These are phyloP conservation scores for Hemitrygon akajei DNA, from an alignment of 2,797 vertebrate species.

Conservation along the genomic window DNA sequence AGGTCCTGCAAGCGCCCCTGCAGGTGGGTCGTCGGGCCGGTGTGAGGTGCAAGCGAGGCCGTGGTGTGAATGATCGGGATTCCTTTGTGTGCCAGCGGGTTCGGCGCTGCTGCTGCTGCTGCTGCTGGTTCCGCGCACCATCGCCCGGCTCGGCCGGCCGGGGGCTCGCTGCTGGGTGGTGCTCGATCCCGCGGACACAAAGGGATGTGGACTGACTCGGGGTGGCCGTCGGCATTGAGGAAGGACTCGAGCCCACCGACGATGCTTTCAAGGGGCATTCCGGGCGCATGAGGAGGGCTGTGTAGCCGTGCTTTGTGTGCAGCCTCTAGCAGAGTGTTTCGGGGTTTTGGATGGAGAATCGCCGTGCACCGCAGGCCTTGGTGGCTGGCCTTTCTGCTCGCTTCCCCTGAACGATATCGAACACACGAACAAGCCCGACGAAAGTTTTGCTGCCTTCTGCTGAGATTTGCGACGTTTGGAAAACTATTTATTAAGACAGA, in stretches of 20 bases:
- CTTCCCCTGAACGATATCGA: neutral
- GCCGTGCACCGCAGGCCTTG: neutral
- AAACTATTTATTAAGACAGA: no score
- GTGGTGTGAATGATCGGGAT: neutral
- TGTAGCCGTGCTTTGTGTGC: neutral
- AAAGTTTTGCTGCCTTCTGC: neutral
- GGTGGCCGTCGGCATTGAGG: neutral
- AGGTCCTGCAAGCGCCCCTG: neutral
- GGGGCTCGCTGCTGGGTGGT: neutral
- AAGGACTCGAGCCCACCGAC: neutral
- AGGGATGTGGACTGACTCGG: neutral
- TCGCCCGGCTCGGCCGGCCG: neutral
- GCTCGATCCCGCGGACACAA: neutral
- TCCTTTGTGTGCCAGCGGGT: neutral
- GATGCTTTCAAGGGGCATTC: neutral
- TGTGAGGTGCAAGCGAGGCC: neutral
- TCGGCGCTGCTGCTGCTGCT: neutral
- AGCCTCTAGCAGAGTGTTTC: neutral
- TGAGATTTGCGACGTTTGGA: neutral
- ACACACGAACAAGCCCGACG: neutral
- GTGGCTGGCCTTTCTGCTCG: neutral
- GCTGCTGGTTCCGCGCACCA: neutral
- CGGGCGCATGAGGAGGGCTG: neutral
- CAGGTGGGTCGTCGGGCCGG: neutral
- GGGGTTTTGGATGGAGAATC: neutral